Base-by-base conservation (phyloP, 2,797 vertebrate genomes). In the Betta splendens region DNA sequence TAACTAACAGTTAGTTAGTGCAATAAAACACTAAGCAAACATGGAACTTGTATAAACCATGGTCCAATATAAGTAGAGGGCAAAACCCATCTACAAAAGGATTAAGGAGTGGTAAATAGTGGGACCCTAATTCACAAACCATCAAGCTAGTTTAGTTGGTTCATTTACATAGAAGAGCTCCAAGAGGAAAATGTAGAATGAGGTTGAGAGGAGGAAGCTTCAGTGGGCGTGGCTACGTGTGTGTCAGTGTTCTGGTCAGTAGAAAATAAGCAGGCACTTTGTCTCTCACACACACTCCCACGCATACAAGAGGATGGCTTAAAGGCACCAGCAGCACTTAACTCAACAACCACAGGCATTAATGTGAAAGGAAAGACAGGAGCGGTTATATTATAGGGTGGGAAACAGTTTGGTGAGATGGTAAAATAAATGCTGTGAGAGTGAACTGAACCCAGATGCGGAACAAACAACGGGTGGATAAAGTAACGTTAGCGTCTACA, bases 271-370 rank as follows among this genome's bases (percentile, higher is more conserved):
- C 46, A 68, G 57, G 47, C 62, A 50, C 72, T 72, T 64, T 49
- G 7, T 55, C 21, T 31, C 29, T 52, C 32, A 43, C 22, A 56
- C 36, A 58, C 17, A 39, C 10, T 28, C 21, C 43, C 2, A 21
- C 42, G 71, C 22, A 59, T 23, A 89, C 66, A 84, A 83, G 89
- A n/a, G 83, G 88, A 91, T 89, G 81, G 81, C 88, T 83, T 76
- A 89, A 75, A 84, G 85, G 90, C 85, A 87, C 83, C 12, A 46
- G 47, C n/a, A 57, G 43, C 29, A 40, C 21, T 10, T 46, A 21
- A 48, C 28, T 21, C 33, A 66, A 16, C 35, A 69, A 65, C 17
- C 49, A 22, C 8, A 21, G 33, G 26, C 22, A 42, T 56, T 58
- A 51, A 54, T 46, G 44, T 46, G 45, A 71, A 31, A 71, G 18